Percentiles rank a stretch among this genome's conserved stretches.
Conservation (phyloP, 2,888 invertebrate species). For the Theristus sp. region DNA sequence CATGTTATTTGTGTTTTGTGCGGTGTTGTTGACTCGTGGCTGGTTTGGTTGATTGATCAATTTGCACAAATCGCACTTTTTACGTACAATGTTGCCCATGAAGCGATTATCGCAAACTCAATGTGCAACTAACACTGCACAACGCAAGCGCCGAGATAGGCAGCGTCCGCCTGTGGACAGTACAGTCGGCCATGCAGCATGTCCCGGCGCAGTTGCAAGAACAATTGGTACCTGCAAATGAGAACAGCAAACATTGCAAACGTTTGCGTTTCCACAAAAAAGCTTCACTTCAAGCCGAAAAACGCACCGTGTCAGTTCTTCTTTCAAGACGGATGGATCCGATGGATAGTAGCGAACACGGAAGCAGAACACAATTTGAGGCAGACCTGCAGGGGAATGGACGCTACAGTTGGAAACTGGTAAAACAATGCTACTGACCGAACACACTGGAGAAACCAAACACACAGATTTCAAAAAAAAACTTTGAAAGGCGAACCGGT, state of each 20-base stretch:
- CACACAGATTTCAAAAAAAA: too few relatives aligned
- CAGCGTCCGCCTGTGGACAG: conserved; percentile 56
- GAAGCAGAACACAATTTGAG: conserved; percentile 78
- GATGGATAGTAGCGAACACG: conserved; percentile 94
- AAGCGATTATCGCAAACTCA: too few relatives aligned
- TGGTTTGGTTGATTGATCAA: too few relatives aligned
- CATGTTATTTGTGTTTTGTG: too few relatives aligned
- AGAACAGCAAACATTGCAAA: too few relatives aligned
- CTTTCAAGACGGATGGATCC: conserved; percentile 74
- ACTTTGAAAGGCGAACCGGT: conserved; percentile 58
- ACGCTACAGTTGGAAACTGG: too few relatives aligned
- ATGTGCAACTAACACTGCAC: conserved; percentile 59
- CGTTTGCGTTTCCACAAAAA: too few relatives aligned
- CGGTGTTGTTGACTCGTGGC: too few relatives aligned
- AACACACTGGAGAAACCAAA: too few relatives aligned
- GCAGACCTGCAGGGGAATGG: conserved; percentile 59
- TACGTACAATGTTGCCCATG: too few relatives aligned
- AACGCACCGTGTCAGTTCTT: conserved; percentile 62
- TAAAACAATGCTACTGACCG: neutral
- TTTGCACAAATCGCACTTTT: too few relatives aligned
- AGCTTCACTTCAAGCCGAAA: too few relatives aligned
- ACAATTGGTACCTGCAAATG: conserved; percentile 56
- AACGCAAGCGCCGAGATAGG: conserved; percentile 70
- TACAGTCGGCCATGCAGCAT: conserved; percentile 80
- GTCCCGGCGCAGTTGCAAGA: conserved; percentile 78